phyloP scores from a whole-genome alignment of 2,113 vertebrate species.

The Nematolebias whitei region DNA sequence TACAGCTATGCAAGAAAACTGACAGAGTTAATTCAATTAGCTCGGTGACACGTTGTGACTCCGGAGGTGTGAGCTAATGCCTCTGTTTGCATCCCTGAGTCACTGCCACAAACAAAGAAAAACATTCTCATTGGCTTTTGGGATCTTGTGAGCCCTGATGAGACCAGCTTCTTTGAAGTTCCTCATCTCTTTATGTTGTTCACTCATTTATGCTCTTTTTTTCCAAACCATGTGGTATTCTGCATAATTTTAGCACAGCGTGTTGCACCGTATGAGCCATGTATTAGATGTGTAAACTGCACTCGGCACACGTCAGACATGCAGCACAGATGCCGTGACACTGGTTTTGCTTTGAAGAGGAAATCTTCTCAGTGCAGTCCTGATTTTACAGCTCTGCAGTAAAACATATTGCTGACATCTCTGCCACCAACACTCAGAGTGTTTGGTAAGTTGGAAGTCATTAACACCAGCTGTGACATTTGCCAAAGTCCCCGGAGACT shows the following conservation, averaged over 20 bases:
- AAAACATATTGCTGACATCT: constrained; percentile 13
- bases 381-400: constrained; percentile 19
- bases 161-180: constrained; percentile 79
- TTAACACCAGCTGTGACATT: constrained; percentile 53
- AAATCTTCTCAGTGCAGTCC: constrained; percentile 17
- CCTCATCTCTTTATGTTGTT: constrained; percentile 77
- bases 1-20: constrained; percentile 49
- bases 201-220: constrained; percentile 77
- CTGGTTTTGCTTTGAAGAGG: constrained; percentile 16
- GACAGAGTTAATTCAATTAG: constrained; percentile 78
- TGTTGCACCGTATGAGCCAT: constrained; percentile 65
- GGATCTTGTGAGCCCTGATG: constrained; percentile 72
- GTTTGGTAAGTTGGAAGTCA: constrained; percentile 35
- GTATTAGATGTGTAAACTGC: constrained; percentile 63
- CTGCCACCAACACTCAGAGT: constrained; percentile 9
- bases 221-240: constrained; percentile 72
- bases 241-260: constrained; percentile 70
- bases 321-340: constrained; percentile 10
- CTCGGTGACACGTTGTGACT: constrained; percentile 66
- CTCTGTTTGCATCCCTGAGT: constrained; percentile 79
- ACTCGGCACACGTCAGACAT: constrained; percentile 41
- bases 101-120: constrained; percentile 76
- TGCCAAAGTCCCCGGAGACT: constrained; percentile 60
- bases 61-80: constrained; percentile 79
- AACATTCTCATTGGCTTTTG: constrained; percentile 73